Evolutionary conservation across 30 jellyfish, hydroid and myxozoan genomes (phyloP).

Genomic region (Cassiopea xamachana): DNA sequence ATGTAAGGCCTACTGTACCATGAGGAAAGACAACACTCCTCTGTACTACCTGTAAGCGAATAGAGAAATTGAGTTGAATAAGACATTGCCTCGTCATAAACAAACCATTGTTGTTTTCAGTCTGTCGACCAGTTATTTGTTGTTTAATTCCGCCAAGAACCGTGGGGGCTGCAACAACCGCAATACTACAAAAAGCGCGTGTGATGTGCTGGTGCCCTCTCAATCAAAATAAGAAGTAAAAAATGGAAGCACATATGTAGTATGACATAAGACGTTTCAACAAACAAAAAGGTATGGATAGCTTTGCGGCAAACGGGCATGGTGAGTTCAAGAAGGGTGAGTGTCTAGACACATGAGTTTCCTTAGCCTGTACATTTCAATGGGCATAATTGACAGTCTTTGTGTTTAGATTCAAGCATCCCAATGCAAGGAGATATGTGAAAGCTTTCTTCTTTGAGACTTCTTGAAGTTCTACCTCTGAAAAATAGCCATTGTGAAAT

Average conservation of each 20-base stretch:
- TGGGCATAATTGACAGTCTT: not conserved
- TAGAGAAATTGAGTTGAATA: not conserved
- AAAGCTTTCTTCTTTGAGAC: no score
- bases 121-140: slow-evolving; percentile 16
- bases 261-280: not conserved
- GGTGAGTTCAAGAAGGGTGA: not conserved
- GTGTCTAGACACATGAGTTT: slow-evolving; percentile 4
- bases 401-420: not conserved
- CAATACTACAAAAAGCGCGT: not conserved
- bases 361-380: not conserved
- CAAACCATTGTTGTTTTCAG: slow-evolving; percentile 11
- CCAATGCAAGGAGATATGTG: no score
- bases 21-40: not conserved
- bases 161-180: slow-evolving; percentile 1
- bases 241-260: not conserved
- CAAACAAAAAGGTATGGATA: not conserved
- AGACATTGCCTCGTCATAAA: not conserved
- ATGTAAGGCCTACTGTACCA: not conserved
- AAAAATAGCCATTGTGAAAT: no score
- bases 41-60: not conserved
- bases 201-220: not conserved
- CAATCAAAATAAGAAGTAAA: not conserved
- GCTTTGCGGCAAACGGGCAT: not conserved
- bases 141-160: not conserved
- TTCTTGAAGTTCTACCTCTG: no score